phyloP scores from a whole-genome alignment of 2,888 invertebrate species.

The Drosophila putrida region DNA sequence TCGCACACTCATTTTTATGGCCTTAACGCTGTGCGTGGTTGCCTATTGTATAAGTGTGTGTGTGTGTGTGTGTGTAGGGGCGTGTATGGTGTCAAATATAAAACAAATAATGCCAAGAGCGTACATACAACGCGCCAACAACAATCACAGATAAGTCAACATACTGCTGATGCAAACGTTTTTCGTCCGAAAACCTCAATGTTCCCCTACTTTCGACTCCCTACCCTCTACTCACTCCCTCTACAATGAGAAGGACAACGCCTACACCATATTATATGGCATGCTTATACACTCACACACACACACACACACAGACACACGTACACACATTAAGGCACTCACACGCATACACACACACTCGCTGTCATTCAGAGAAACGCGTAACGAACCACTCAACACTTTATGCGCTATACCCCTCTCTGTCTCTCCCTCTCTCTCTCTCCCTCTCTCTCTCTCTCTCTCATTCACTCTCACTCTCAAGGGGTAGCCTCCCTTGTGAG shows the following conservation, averaged over 20 bases:
- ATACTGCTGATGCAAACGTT: conserved; percentile 62
- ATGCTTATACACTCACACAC: conserved; percentile 14
- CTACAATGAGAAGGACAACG: conserved; percentile 30
- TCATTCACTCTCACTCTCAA: not conserved
- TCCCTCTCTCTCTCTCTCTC: not conserved
- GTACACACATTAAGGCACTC: not conserved
- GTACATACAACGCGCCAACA: conserved; percentile 28
- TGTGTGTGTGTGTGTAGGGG: conserved; percentile 14
- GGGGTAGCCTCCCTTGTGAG: conserved; percentile 16
- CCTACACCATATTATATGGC: conserved; percentile 51
- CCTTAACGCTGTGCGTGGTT: conserved; percentile 38
- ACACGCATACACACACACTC: conserved; percentile 1
- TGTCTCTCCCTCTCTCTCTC: too few relatives aligned
- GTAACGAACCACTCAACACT: conserved; percentile 65
- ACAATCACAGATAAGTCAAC: conserved; percentile 73
- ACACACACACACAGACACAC: conserved; percentile 11
- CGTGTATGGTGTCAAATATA: conserved; percentile 69
- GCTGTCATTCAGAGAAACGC: conserved; percentile 23
- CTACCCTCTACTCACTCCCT: not conserved
- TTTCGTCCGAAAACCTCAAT: conserved; percentile 24
- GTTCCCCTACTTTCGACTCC: not conserved
- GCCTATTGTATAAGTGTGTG: conserved; percentile 18
- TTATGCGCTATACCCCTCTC: conserved; percentile 30
- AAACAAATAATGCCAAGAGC: conserved; percentile 71
- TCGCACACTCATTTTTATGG: conserved; percentile 67